Evolutionary conservation across 2,888 invertebrate genomes (phyloP), one percentile per base, ranked within the genome.

Genomic region (Scelioninae gen. 2): DNA sequence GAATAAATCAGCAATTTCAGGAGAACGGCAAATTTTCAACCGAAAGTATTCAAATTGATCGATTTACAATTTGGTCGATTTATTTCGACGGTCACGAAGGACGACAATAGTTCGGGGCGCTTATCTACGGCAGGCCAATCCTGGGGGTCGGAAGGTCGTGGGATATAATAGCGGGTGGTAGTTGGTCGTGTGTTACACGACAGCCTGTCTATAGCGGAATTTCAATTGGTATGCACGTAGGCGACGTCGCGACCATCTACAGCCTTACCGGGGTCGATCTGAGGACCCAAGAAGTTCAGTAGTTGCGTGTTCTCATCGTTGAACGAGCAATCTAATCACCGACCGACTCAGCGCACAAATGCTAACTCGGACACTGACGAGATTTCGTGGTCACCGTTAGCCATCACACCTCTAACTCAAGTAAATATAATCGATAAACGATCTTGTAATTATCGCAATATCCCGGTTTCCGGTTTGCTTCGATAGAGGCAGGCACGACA

Each of bases 291-390:
- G 57, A 76, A 76, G 76, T 75, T 78, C 76, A 76, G 78, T 76
- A 82, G 82, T 82, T 81, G 82, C 83, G 82, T 83, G 82, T 77
- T 81, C 73, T 72, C 77, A 72, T 78, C 76, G 78, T 72, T 76
- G 74, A 79, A 77, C 78, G 82, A 81, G 79, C 78, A 79, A 82
- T 78, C 77, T 78, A 79, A 78, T 77, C 77, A 75, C 60, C 18
- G 15, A 35, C 22, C 43, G 31, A 37, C 37, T 52, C 31, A 11
- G 28, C 58, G 43, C 61, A 46, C 69, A 63, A 65, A 61, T 58
- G 53, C 70, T 48, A 68, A 52, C 64, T 50, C 61, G 61, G 65
- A 71, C 74, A 61, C 69, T 58, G 73, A 64, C 76, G 67, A 73
- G 76, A 77, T 76, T 77, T 71, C 69, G 70, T 73, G 74, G 76